Conservation (phyloP, 1,140 invertebrate species). For the Drosophila bocqueti region DNA sequence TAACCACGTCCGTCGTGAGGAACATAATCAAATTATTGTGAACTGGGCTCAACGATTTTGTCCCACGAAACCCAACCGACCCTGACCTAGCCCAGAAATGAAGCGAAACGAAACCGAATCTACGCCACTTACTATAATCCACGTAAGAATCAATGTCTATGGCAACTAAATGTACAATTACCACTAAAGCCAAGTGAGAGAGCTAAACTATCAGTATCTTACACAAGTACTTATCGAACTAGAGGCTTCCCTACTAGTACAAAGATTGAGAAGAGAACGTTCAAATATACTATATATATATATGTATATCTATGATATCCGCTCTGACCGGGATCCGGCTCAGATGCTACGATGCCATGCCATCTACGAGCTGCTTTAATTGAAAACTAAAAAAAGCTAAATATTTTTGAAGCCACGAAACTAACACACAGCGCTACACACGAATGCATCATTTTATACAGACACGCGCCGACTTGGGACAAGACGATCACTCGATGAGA, state of each 20-base stretch:
- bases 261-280: conserved; percentile 45
- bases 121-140: conserved; percentile 51
- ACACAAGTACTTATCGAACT: conserved; percentile 68
- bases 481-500: conserved; percentile 48
- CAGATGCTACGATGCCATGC: conserved; percentile 44
- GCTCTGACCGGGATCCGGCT: conserved; percentile 20
- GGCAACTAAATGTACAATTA: conserved; percentile 55
- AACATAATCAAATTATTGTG: conserved; percentile 79
- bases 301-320: conserved; percentile 9
- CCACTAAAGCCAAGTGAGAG: conserved; percentile 34
- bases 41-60: conserved; percentile 55
- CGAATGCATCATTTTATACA: conserved; percentile 53
- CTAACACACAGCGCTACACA: conserved; percentile 54
- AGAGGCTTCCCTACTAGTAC: conserved; percentile 82
- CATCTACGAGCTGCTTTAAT: conserved; percentile 57
- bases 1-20: conserved; percentile 34
- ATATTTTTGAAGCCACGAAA: conserved; percentile 42
- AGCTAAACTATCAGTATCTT: conserved; percentile 65
- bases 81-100: conserved; percentile 17
- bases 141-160: conserved; percentile 62
- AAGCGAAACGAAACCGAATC: conserved; percentile 29
- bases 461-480: conserved; percentile 45
- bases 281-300: conserved; percentile 8
- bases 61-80: conserved; percentile 45
- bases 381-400: conserved; percentile 14